Evolutionary conservation across 1,140 invertebrate species (phyloP).

Genomic region (Helicoverpa armigera): DNA sequence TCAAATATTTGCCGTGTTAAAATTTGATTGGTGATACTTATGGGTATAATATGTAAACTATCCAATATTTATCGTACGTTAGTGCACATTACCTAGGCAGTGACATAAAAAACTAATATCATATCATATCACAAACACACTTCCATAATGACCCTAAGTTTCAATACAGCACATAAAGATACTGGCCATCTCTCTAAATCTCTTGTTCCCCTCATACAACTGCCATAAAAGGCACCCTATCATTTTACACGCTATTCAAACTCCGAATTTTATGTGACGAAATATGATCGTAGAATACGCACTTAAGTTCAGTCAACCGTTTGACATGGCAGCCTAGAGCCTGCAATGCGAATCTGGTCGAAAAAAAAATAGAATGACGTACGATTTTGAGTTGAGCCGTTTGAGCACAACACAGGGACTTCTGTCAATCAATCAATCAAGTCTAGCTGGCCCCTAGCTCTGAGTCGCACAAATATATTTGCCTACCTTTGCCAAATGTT

Average conservation of each 20-base stretch:
- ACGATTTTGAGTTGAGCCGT: not conserved
- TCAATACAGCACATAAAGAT: not conserved
- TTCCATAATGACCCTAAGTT: too few species aligned
- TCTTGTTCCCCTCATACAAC: not conserved
- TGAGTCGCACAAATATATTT: not conserved
- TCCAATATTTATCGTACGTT: too few species aligned
- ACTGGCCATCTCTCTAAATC: not conserved
- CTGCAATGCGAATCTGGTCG: not conserved
- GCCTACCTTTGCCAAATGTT: not conserved
- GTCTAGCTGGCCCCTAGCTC: not conserved
- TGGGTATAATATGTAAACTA: too few species aligned
- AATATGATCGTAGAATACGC: not conserved
- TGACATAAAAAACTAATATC: too few species aligned
- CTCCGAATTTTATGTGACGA: not conserved
- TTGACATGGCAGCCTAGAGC: not conserved
- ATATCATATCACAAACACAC: not conserved
- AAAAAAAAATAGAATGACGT: not conserved
- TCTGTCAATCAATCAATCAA: conserved; percentile 23
- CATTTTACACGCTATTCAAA: not conserved
- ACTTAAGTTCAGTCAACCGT: not conserved
- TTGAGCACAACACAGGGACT: not conserved
- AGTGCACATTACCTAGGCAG: too few species aligned
- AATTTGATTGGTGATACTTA: too few species aligned
- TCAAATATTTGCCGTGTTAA: too few species aligned
- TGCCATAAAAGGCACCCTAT: not conserved